Evolutionary conservation across 92 coral and sea anemone species (phyloP).

Genomic region (Zoanthus sociatus): DNA sequence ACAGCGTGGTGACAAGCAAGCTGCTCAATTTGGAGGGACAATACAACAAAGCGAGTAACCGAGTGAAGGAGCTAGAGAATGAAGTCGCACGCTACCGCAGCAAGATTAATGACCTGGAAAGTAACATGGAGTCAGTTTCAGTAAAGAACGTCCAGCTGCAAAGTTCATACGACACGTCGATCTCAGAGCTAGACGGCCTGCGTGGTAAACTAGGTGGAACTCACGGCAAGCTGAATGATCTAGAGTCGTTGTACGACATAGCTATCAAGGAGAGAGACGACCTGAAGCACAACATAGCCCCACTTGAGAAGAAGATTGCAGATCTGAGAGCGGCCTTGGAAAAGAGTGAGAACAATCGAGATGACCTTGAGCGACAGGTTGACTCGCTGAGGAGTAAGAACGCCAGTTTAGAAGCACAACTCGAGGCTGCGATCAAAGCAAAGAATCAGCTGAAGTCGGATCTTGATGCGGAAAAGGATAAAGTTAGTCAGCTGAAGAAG

Average conservation of each 20-base stretch:
- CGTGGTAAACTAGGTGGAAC: constrained; percentile 81
- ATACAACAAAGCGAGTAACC: constrained; percentile 71
- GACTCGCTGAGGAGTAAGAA: constrained; percentile 82
- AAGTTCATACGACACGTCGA: constrained; percentile 78
- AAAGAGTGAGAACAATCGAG: constrained; percentile 88
- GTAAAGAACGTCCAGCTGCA: constrained; percentile 77
- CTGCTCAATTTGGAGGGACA: constrained; percentile 81
- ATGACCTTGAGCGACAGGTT: constrained; percentile 86
- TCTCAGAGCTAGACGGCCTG: constrained; percentile 92
- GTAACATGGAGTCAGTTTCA: constrained; percentile 77
- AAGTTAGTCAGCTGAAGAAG: constrained; percentile 81
- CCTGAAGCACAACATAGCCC: constrained; percentile 80
- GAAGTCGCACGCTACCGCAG: constrained; percentile 81
- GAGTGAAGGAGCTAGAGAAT: constrained; percentile 86
- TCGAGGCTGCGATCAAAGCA: constrained; percentile 81
- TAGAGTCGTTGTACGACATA: constrained; percentile 91
- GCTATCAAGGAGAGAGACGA: constrained; percentile 95
- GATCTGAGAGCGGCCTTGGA: constrained; percentile 88
- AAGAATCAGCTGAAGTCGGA: constrained; percentile 87
- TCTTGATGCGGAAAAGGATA: constrained; percentile 89
- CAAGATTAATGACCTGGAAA: constrained; percentile 83
- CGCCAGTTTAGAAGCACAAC: constrained; percentile 86
- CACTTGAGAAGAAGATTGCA: constrained; percentile 85
- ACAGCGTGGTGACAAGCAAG: constrained; percentile 76
- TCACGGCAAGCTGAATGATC: constrained; percentile 86